Conservation (phyloP, 2,113 vertebrate genomes). For the Calidris pygmaea region DNA sequence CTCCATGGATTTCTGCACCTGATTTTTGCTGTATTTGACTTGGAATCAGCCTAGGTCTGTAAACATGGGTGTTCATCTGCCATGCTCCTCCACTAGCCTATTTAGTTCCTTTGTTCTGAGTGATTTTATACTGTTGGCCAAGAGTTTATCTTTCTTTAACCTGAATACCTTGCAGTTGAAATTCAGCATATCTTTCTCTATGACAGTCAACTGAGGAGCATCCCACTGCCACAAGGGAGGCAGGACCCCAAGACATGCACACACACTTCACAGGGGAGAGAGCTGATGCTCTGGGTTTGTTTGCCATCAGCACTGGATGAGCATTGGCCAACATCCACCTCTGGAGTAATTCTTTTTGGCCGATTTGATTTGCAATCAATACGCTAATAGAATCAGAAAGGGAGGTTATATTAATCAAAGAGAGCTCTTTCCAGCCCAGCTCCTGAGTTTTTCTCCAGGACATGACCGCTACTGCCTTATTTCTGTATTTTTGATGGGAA, state of each 20-base stretch:
- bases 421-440: neutral
- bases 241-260: neutral
- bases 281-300: neutral
- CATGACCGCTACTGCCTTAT: neutral
- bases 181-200: neutral
- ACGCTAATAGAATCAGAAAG: neutral
- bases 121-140: neutral
- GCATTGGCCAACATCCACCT: neutral
- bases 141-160: neutral
- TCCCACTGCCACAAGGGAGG: neutral
- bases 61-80: neutral
- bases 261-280: neutral
- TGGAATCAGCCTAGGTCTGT: neutral
- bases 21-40: neutral
- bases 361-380: neutral
- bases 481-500: neutral
- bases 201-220: neutral
- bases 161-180: neutral
- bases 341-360: neutral
- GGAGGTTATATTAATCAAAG: neutral
- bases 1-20: neutral
- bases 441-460: neutral
- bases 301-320: accelerated
- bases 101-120: neutral
- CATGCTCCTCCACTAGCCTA: neutral